phyloP scores from a whole-genome alignment of 1,140 invertebrate species.

The Drosophila varians region DNA sequence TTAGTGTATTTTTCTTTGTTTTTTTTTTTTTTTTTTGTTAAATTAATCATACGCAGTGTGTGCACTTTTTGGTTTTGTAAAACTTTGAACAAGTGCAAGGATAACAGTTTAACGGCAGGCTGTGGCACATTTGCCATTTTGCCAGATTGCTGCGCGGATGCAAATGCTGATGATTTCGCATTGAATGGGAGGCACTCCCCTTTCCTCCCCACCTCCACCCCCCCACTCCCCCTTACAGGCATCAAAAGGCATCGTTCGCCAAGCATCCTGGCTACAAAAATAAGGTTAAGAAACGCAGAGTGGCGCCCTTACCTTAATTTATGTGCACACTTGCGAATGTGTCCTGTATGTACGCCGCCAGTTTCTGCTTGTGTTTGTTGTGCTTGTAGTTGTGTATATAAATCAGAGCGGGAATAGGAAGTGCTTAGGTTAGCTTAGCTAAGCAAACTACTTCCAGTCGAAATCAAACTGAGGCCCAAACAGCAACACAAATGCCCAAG shows the following conservation, averaged over 20 bases:
- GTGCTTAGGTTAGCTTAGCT: slow-evolving; percentile 73
- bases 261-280: slow-evolving; percentile 26
- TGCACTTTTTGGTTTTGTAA: slow-evolving; percentile 9
- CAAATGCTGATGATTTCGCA: background rate
- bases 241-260: slow-evolving; percentile 35
- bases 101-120: slow-evolving; percentile 40
- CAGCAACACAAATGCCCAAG: background rate
- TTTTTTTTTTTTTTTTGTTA: too few relatives aligned
- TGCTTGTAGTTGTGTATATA: slow-evolving; percentile 49
- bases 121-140: slow-evolving; percentile 20
- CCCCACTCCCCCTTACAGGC: slow-evolving; percentile 19
- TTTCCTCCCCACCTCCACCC: background rate
- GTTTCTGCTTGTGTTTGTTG: background rate
- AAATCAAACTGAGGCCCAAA: slow-evolving; percentile 17
- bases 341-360: background rate
- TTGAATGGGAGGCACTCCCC: slow-evolving; percentile 36
- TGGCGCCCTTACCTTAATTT: slow-evolving; percentile 60
- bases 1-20: too few relatives aligned
- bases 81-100: slow-evolving; percentile 3
- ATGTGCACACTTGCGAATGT: slow-evolving; percentile 53
- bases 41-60: slow-evolving; percentile 79
- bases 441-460: slow-evolving; percentile 57
- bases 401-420: slow-evolving; percentile 70
- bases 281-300: slow-evolving; percentile 63
- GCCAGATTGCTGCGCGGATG: slow-evolving; percentile 63